Base-by-base conservation (phyloP, 2,113 vertebrate genomes). In the Chunga burmeisteri region DNA sequence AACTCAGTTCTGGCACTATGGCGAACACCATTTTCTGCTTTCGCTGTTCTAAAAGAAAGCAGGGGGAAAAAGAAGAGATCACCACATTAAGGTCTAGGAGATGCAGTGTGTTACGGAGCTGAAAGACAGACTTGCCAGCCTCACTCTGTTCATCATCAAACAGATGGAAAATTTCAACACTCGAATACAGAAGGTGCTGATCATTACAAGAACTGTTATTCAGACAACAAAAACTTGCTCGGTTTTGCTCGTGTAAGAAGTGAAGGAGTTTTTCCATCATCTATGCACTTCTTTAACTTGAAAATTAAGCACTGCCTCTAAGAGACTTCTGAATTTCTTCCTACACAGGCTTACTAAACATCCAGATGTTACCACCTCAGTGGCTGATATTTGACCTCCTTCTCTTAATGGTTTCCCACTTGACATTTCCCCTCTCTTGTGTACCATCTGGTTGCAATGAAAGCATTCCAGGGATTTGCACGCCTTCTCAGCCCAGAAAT, bases 391-490 rank as follows among this genome's bases (percentile, higher is more conserved):
- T 85, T 96, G 65, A 93, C 77, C 91, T 94, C 30, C 32, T 77
- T 42, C 44, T 77, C 50, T 67, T 94, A 74, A 81, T 73, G 68
- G 52, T 84, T 97, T 94, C 68, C 77, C 68, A 71, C 47, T 86
- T 78, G n/a, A 65, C 32, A 40, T 87, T 93, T 94, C 81, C 67
- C 1, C 49, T 34, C 1, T 81, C 78, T 71, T 89, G 4, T 56
- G 59, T 72, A 86, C 83, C 88, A 93, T 96, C 86, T 95, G 92
- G 80, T 83, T 89, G 56, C 65, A 94, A 87, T 95, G 91, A 91
- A 90, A 89, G 34, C 80, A 75, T 95, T 95, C 88, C 86, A 81
- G 56, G 12, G 27, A 49, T 63, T 84, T 88, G 42, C 38, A 62
- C 46, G 79, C 36, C 67, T 91, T 72, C 62, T 88, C 49, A 68